Percentiles rank a stretch among this genome's conserved stretches.
Evolutionary conservation across 2,113 vertebrate species (phyloP).

Genomic region (Zonotrichia leucophrys): DNA sequence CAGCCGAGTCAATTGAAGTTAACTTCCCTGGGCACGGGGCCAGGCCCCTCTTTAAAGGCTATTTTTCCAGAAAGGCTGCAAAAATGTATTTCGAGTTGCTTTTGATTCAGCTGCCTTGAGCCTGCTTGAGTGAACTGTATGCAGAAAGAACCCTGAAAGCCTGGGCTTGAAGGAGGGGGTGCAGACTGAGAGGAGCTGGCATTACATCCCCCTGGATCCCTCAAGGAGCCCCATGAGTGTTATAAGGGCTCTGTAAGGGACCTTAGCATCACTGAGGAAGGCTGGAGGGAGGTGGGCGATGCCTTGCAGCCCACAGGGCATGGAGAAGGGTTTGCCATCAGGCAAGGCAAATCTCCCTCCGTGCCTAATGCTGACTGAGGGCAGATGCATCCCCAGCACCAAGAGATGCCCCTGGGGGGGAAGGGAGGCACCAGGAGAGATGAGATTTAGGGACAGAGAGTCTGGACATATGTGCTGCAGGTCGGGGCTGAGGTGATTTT

Average conservation of each 20-base stretch:
- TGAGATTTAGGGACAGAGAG: background rate
- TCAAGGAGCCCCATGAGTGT: background rate
- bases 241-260: background rate
- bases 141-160: background rate
- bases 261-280: background rate
- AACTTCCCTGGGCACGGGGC: conserved; percentile 7
- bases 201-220: background rate
- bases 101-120: background rate
- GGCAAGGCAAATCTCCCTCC: background rate
- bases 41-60: conserved; percentile 21
- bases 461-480: background rate
- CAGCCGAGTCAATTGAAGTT: conserved; percentile 32
- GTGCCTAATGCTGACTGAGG: rapidly evolving
- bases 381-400: background rate
- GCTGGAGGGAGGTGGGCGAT: background rate
- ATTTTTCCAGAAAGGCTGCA: conserved; percentile 24
- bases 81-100: background rate
- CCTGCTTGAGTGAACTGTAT: background rate
- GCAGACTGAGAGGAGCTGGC: background rate
- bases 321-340: background rate
- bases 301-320: background rate
- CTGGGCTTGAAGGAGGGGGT: background rate
- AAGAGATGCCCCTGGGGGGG: background rate
- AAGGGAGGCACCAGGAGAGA: background rate
- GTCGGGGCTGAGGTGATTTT: background rate